A percentile compares a stretch with the other conserved stretches of the same genome.
phyloP scores from a whole-genome alignment of 2,888 invertebrate species.

The Aphrophora alni region DNA sequence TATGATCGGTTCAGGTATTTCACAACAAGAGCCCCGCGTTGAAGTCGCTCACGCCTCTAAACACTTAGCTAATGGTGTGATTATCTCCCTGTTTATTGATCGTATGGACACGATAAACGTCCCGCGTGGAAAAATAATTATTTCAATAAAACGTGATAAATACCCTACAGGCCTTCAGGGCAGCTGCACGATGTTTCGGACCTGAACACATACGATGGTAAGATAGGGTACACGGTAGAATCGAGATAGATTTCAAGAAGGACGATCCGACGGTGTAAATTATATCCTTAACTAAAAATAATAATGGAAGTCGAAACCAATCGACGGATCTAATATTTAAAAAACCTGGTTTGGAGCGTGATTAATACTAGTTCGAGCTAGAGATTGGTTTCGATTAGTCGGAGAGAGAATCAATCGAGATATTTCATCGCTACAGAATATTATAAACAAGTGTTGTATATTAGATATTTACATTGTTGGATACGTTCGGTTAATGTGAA shows the following conservation, averaged over 20 bases:
- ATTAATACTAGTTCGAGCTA: not conserved
- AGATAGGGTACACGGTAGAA: not conserved
- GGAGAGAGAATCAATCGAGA: not conserved
- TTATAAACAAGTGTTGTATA: no score
- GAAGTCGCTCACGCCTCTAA: not conserved
- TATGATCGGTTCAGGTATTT: not conserved
- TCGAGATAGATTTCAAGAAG: no score
- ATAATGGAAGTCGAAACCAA: slow-evolving; percentile 6
- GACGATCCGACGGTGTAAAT: not conserved
- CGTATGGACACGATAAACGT: not conserved
- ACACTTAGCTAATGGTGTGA: slow-evolving; percentile 3
- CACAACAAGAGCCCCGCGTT: not conserved
- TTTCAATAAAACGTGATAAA: slow-evolving; percentile 9
- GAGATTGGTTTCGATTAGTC: slow-evolving; percentile 5
- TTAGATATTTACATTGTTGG: no score
- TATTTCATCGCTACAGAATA: not conserved
- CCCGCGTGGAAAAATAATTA: slow-evolving; percentile 9
- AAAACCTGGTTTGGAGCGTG: not conserved
- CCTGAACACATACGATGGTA: not conserved
- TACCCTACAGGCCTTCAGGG: not conserved
- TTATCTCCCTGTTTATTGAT: not conserved
- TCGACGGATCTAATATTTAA: slow-evolving; percentile 9
- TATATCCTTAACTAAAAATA: slow-evolving; percentile 9
- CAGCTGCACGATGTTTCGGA: not conserved
- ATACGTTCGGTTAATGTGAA: no score